Conservation (phyloP, 2,113 vertebrate species). For the Bufo gargarizans region DNA sequence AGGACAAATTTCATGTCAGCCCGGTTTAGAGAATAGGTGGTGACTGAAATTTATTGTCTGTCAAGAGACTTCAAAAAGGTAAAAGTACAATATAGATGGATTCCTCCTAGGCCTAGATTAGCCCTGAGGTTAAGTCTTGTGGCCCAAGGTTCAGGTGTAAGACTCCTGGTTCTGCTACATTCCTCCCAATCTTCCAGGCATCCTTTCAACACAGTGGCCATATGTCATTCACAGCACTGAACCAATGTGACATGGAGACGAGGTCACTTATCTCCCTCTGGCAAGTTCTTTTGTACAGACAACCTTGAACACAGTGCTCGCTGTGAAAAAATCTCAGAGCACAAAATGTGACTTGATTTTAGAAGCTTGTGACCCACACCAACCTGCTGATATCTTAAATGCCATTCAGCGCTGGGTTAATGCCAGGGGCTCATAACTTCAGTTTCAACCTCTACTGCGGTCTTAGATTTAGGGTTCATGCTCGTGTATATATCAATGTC, state of each 20-base stretch:
- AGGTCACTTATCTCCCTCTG: background rate
- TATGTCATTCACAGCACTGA: background rate
- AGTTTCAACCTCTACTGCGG: background rate
- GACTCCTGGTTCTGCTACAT: slow-evolving; percentile 30
- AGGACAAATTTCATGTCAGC: slow-evolving; percentile 1
- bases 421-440: background rate
- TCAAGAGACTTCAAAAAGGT: slow-evolving; percentile 10
- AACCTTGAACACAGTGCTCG: background rate
- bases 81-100: background rate
- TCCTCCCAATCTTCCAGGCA: background rate
- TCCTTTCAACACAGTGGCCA: background rate
- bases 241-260: background rate
- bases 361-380: background rate
- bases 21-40: background rate
- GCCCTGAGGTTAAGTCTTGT: background rate
- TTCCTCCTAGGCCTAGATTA: slow-evolving; percentile 18
- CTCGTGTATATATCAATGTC: background rate
- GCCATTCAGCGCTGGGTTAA: background rate
- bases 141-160: background rate
- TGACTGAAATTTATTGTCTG: slow-evolving; percentile 31
- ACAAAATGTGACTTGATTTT: background rate
- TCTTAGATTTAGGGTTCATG: background rate
- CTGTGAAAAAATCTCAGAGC: background rate
- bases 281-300: background rate
- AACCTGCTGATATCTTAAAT: background rate